Percentiles rank a stretch among this genome's conserved stretches.
Conservation (phyloP, 2,113 vertebrate species). For the Eidolon helvum region DNA sequence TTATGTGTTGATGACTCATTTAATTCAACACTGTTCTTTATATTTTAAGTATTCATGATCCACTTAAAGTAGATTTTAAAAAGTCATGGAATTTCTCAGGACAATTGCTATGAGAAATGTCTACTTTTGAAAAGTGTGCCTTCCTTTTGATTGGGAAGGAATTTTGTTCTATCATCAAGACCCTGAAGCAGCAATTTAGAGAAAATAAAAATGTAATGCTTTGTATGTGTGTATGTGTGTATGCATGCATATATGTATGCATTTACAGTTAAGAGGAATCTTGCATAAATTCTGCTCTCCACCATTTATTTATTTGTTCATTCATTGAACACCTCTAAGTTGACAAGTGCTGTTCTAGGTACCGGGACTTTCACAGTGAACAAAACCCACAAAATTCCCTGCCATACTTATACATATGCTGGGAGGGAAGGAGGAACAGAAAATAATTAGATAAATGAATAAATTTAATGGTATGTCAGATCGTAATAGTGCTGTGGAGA, state of each 20-base stretch:
- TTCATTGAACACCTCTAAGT: not conserved
- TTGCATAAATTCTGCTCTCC: not conserved
- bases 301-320: not conserved
- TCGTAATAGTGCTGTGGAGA: not conserved
- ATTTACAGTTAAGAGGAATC: not conserved
- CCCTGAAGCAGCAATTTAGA: not conserved
- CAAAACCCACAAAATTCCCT: not conserved
- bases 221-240: not conserved
- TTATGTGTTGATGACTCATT: not conserved
- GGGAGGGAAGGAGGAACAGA: not conserved
- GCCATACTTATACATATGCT: not conserved
- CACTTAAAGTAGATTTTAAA: not conserved
- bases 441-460: not conserved
- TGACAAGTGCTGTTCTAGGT: not conserved
- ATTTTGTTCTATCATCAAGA: not conserved
- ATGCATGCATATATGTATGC: not conserved
- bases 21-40: not conserved
- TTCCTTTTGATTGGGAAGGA: not conserved
- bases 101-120: not conserved
- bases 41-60: not conserved
- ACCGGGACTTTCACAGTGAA: not conserved
- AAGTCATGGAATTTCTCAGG: not conserved
- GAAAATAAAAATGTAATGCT: not conserved
- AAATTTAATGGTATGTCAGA: not conserved
- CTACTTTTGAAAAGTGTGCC: not conserved